phyloP scores from a whole-genome alignment of 2,888 invertebrate genomes.

The Rhingia rostrata region DNA sequence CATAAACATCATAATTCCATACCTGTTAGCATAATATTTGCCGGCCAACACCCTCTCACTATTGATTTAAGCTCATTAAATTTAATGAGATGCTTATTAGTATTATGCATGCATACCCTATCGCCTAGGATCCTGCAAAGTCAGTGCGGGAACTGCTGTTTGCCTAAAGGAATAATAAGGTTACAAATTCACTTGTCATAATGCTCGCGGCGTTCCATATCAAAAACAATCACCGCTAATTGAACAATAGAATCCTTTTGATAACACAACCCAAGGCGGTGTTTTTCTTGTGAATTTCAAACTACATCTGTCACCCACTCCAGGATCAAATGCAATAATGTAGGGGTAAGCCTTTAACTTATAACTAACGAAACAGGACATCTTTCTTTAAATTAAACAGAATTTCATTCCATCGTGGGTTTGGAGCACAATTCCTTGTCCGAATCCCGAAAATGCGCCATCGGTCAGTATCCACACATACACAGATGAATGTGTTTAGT shows the following conservation, averaged over 20 bases:
- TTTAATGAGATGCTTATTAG: constrained; percentile 4
- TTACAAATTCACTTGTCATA: neutral
- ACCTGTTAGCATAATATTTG: constrained; percentile 6
- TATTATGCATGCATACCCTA: neutral
- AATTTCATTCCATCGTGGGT: neutral
- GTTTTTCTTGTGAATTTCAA: neutral
- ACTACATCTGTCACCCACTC: too few relatives aligned
- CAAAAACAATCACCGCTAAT: neutral
- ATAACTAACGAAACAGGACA: constrained; percentile 22
- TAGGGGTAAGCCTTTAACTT: neutral
- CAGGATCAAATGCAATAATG: too few relatives aligned
- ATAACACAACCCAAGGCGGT: neutral
- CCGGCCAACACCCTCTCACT: neutral
- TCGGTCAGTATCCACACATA: constrained; percentile 19
- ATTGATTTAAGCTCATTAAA: constrained; percentile 30
- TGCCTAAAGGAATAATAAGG: neutral
- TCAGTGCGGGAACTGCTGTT: neutral
- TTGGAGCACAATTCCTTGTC: neutral
- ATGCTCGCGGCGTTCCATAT: neutral
- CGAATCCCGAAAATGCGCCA: constrained; percentile 17
- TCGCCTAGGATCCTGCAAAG: neutral
- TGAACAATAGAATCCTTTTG: neutral
- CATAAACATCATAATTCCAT: neutral
- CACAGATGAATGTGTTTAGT: neutral
- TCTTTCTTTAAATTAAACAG: constrained; percentile 45